Base-by-base conservation (phyloP, 2,888 invertebrate genomes). In the Drosophila kokeensis region DNA sequence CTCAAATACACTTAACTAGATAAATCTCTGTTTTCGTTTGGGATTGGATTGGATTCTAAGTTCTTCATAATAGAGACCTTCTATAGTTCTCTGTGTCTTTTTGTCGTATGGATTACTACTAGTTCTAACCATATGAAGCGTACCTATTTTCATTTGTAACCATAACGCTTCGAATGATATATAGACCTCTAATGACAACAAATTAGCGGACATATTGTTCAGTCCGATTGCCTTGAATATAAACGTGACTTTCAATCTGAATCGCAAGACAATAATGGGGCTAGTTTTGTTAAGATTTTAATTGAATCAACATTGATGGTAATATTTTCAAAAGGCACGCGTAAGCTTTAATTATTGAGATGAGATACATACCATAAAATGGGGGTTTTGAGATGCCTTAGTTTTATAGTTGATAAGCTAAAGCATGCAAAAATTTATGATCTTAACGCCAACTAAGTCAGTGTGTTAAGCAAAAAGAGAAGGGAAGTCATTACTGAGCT, bases 231-330 rank as follows among this genome's bases (percentile, higher is more conserved):
- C 61, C 69, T 62, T 71, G 55, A 49, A n/a, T 42, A 11, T n/a
- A 27, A 53, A 71, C 62, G 62, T 71, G 71, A 63, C 55, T 63
- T 38, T 38, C 15, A n/a, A 24, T 5, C 24, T 5, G 29, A 59
- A 59, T 36, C 27, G 38, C 15, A 34, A 38, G 38, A 30, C 54
- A 48, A 42, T 4, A 53, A 52, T 53, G 42, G 2, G 11, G 15
- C 36, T 58, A 29, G 24, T 58, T 60, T 63, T 63, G 34, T 8
- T 21, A 53, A 34, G 50, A 48, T 48, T 55, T 40, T 6, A 69
- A 65, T 69, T 6, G 45, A 34, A 52, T 36, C 10, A 62, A 42
- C 3, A 3, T 74, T 74, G 21, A 7, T 30, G 32, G 11, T 13
- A 45, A 45, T 34, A 50, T 48, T 21, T 18, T 27, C 10, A 27